Evolutionary conservation across 2,888 invertebrate species (phyloP).

Genomic region (Corbicula japonica): DNA sequence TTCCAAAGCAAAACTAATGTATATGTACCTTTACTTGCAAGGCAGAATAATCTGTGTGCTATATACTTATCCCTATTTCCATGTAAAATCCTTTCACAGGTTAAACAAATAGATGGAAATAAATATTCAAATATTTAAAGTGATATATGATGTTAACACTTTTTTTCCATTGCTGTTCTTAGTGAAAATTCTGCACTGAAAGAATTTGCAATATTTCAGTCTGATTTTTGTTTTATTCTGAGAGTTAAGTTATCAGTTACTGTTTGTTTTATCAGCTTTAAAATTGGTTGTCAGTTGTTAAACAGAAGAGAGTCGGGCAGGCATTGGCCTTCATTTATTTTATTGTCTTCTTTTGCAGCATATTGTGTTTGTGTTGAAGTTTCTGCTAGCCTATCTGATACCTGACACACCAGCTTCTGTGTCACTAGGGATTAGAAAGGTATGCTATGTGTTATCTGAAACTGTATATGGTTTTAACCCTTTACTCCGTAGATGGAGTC

Average conservation of each 20-base stretch:
- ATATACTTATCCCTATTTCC: no score
- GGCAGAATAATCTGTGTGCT: no score
- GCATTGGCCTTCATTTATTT: not conserved
- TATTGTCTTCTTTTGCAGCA: slow-evolving; percentile 74
- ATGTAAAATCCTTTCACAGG: no score
- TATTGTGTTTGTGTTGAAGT: slow-evolving; percentile 81
- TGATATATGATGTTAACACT: no score
- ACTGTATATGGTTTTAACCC: not conserved
- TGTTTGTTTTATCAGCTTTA: not conserved
- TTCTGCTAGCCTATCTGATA: slow-evolving; percentile 81
- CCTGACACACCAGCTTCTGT: slow-evolving; percentile 84
- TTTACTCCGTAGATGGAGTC: not conserved
- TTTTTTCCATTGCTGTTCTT: no score
- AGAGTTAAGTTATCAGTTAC: not conserved
- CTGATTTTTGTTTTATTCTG: not conserved
- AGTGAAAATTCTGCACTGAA: not conserved
- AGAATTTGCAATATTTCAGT: not conserved
- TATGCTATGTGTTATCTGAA: slow-evolving; percentile 45
- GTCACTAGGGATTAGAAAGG: slow-evolving; percentile 79
- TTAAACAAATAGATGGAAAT: no score
- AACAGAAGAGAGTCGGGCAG: not conserved
- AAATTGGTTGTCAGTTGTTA: not conserved
- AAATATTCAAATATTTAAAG: no score
- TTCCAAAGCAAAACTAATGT: no score
- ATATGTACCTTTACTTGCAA: no score